phyloP scores from a whole-genome alignment of 2,113 vertebrate genomes.

The Opisthocomus hoazin region DNA sequence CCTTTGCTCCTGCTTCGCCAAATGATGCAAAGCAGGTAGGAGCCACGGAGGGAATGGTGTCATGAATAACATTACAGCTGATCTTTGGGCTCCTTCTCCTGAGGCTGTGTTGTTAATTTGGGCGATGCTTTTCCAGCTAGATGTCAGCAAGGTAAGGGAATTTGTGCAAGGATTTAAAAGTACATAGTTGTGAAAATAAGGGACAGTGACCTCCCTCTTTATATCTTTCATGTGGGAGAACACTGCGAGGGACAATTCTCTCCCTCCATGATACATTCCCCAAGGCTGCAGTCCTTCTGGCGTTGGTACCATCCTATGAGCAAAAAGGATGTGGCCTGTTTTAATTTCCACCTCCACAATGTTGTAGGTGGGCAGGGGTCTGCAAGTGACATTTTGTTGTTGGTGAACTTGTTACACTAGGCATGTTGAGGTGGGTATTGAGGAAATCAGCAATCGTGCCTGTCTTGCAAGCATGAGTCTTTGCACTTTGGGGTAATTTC shows the following conservation, averaged over 20 bases:
- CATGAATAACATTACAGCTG: neutral
- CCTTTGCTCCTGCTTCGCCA: neutral
- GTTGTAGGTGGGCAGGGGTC: neutral
- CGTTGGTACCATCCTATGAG: neutral
- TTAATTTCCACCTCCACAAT: neutral
- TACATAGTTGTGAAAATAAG: neutral
- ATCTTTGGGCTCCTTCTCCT: neutral
- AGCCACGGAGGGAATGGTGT: neutral
- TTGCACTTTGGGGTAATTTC: neutral
- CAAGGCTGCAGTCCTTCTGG: neutral
- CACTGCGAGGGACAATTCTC: neutral
- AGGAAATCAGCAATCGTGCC: rapidly evolving
- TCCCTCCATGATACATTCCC: neutral
- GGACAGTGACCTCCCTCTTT: neutral
- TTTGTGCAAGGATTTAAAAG: neutral
- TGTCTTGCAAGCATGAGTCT: neutral
- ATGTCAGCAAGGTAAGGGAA: neutral
- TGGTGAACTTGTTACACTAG: neutral
- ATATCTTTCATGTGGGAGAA: neutral
- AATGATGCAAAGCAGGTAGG: rapidly evolving
- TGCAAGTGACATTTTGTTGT: rapidly evolving
- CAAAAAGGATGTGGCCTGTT: neutral
- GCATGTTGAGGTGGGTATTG: rapidly evolving
- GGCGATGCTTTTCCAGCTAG: neutral
- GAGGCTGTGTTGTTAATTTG: neutral